phyloP scores from a whole-genome alignment of 2,888 invertebrate genomes.

The Dioctria rufipes region DNA sequence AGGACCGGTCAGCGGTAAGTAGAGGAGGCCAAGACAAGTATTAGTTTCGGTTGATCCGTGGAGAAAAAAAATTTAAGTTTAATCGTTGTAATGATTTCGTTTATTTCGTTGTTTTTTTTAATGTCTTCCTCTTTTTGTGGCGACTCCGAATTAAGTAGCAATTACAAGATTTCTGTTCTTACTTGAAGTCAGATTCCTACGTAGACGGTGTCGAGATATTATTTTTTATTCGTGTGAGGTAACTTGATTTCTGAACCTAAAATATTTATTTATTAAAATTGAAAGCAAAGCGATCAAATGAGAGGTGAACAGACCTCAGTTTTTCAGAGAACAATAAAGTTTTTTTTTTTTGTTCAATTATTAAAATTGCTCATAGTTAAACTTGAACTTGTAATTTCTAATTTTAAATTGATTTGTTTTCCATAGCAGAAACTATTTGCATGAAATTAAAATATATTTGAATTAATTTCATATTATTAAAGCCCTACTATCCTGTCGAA shows the following conservation, averaged over 20 bases:
- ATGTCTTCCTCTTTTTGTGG: conserved; percentile 11
- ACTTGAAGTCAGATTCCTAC: neutral
- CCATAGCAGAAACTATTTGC: neutral
- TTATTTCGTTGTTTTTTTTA: conserved; percentile 36
- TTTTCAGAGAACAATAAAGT: neutral
- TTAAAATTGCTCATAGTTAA: neutral
- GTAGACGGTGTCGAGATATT: neutral
- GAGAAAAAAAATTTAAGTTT: conserved; percentile 24
- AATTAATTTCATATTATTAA: too few species aligned
- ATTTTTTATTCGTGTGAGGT: neutral
- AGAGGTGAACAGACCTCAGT: too few species aligned
- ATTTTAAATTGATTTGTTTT: neutral
- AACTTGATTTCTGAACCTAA: conserved; percentile 8
- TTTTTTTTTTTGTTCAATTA: conserved; percentile 13
- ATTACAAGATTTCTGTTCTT: conserved; percentile 2
- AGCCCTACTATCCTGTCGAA: too few species aligned
- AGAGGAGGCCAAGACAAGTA: neutral
- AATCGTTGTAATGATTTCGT: conserved; percentile 49
- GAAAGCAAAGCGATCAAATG: neutral
- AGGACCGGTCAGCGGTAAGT: conserved; percentile 41
- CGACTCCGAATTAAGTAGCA: neutral
- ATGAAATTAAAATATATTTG: too few species aligned
- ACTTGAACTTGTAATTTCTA: neutral
- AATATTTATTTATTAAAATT: conserved; percentile 44
- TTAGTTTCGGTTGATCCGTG: neutral